These are phyloP conservation scores for Enteromius anoplus DNA, from an alignment of 2,797 vertebrate genomes.

Conservation along the genomic window DNA sequence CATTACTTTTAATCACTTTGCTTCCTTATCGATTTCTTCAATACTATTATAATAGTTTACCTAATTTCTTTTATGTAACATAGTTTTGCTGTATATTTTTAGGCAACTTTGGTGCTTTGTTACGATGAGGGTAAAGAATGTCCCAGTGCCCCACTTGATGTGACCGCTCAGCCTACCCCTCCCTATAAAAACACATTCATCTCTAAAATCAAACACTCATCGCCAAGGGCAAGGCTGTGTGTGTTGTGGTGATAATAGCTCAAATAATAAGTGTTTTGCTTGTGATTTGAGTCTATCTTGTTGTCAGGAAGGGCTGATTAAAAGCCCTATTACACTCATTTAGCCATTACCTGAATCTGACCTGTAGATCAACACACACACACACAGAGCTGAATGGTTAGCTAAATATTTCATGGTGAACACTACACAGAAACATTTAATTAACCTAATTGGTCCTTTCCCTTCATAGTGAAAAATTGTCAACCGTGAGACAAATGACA, in stretches of 20 bases:
- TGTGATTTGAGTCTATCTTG: slow-evolving; percentile 61
- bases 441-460: slow-evolving; percentile 56
- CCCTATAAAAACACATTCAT: slow-evolving; percentile 30
- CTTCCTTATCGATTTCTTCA: neutral
- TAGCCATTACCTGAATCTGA: slow-evolving; percentile 58
- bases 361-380: slow-evolving; percentile 45
- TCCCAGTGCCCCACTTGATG: neutral
- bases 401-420: slow-evolving; percentile 47
- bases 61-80: neutral
- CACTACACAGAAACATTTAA: slow-evolving; percentile 52
- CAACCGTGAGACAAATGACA: slow-evolving; percentile 43
- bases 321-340: slow-evolving; percentile 59
- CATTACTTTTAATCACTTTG: neutral
- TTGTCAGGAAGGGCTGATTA: slow-evolving; percentile 60
- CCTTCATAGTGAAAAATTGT: slow-evolving; percentile 42
- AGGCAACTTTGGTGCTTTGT: neutral
- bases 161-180: slow-evolving; percentile 4
- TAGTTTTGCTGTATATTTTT: neutral
- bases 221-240: slow-evolving; percentile 34
- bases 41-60: neutral
- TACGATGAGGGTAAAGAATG: neutral
- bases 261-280: slow-evolving; percentile 64
- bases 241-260: slow-evolving; percentile 53
- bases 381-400: slow-evolving; percentile 37
- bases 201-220: slow-evolving; percentile 32